phyloP scores from a whole-genome alignment of 2,888 invertebrate genomes.

The Carabus problematicus region DNA sequence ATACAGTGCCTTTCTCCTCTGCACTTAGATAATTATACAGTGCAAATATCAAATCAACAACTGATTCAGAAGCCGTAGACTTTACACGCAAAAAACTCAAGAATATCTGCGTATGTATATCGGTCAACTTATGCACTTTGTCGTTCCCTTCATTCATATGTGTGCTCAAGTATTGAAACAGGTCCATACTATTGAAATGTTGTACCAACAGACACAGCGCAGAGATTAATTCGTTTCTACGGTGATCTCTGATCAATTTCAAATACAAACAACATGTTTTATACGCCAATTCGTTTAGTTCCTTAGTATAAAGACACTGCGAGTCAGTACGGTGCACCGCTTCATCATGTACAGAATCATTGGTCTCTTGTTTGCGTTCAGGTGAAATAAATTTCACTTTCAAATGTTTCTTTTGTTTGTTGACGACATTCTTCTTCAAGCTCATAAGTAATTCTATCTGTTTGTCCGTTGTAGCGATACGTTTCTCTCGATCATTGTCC shows the following conservation, averaged over 20 bases:
- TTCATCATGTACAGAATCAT: slow-evolving; percentile 43
- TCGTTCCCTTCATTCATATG: slow-evolving; percentile 47
- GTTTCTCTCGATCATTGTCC: slow-evolving; percentile 45
- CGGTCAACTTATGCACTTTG: slow-evolving; percentile 47
- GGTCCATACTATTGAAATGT: slow-evolving; percentile 64
- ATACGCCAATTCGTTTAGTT: slow-evolving; percentile 60
- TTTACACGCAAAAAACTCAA: slow-evolving; percentile 27
- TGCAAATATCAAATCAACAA: slow-evolving; percentile 70
- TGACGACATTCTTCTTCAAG: slow-evolving; percentile 58
- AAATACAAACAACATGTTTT: slow-evolving; percentile 64
- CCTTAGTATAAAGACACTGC: slow-evolving; percentile 57
- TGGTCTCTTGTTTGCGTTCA: slow-evolving; percentile 48
- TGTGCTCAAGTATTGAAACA: slow-evolving; percentile 61
- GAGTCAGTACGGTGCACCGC: slow-evolving; percentile 44
- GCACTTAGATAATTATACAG: slow-evolving; percentile 64
- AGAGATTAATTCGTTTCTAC: slow-evolving; percentile 60
- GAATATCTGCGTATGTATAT: slow-evolving; percentile 51
- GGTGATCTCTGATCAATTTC: slow-evolving; percentile 60
- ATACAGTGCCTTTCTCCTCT: slow-evolving; percentile 63
- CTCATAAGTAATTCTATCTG: slow-evolving; percentile 61
- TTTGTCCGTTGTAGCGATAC: slow-evolving; percentile 50
- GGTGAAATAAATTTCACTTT: slow-evolving; percentile 64
- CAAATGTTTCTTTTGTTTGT: slow-evolving; percentile 57
- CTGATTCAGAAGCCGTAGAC: slow-evolving; percentile 61
- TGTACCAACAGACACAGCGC: slow-evolving; percentile 64